Evolutionary conservation across 2,888 invertebrate species (phyloP).

Genomic region (Polydrusus cervinus): DNA sequence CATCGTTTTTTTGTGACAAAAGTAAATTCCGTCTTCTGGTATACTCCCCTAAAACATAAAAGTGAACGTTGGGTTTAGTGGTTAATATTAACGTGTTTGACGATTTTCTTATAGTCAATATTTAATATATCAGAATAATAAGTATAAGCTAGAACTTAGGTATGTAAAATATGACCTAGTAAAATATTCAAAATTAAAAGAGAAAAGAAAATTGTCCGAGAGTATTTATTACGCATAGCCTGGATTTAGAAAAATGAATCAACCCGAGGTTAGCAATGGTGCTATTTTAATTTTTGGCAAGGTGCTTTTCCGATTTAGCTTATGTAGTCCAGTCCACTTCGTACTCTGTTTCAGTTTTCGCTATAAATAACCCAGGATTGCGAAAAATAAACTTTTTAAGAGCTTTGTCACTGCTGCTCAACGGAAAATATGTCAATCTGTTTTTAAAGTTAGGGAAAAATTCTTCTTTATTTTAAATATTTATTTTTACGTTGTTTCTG

Average conservation of each 20-base stretch:
- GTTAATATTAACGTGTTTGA: no score
- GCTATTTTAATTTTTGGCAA: slow-evolving; percentile 64
- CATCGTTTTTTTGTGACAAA: no score
- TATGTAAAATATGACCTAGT: background rate
- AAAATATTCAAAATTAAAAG: background rate
- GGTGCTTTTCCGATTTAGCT: slow-evolving; percentile 59
- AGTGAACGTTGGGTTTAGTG: no score
- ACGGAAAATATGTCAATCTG: slow-evolving; percentile 43
- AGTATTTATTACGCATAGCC: slow-evolving; percentile 55
- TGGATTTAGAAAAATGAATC: slow-evolving; percentile 62
- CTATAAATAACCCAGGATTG: slow-evolving; percentile 56
- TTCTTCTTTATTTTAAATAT: slow-evolving; percentile 1
- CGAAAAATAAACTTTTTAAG: slow-evolving; percentile 46
- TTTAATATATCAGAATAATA: no score
- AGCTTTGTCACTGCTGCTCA: slow-evolving; percentile 14
- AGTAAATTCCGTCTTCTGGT: no score
- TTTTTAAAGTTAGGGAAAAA: slow-evolving; percentile 14
- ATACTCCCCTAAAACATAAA: no score
- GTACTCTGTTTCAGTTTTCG: slow-evolving; percentile 54
- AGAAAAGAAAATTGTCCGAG: background rate
- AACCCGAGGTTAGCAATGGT: slow-evolving; percentile 62
- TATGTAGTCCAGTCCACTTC: slow-evolving; percentile 56
- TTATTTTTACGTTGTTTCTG: slow-evolving; percentile 20
- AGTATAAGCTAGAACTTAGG: no score
- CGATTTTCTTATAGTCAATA: no score